Evolutionary conservation across 2,113 vertebrate species (phyloP), one percentile per base, ranked within the genome.

Genomic region (Ailurus styani): DNA sequence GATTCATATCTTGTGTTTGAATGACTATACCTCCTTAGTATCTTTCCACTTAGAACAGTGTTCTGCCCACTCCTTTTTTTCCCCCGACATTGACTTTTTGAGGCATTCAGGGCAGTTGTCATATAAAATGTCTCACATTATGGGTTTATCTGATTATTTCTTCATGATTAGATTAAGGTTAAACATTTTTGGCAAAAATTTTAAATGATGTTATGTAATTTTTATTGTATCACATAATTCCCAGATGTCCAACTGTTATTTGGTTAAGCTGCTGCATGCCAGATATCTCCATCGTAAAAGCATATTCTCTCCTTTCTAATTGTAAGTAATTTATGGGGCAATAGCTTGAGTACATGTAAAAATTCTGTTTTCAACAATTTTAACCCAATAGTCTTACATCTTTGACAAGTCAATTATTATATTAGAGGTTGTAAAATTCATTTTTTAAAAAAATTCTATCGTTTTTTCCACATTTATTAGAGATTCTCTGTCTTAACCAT

Each of bases 161-260:
- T 34, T 87, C 37, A 75, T 78, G 45, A 90, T 93, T 73, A 81
- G 27, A 60, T 87, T 50, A 78, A 79, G 6, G 52, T 83, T 87
- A 75, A 95, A 60, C 25, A 82, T 64, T 95, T 85, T 70, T 81
- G 78, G 25, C 45, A 31, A 81, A 14, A 82, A 87, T 93, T 94
- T 17, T 85, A 93, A 27, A 25, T 86, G 84, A 68, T 70, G 25
- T 75, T 92, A 29, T 94, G 23, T 75, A 97, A 96, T 68, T 85
- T 95, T 92, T 86, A 57, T 92, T 94, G 45, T 27, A 55, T 89
- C 47, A 90, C 37, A 72, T 77, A 75, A 82, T 55, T 75, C 62
- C 57, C 85, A 87, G 57, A 87, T 93, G 66, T 93, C 37, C 57
- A 86, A 29, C 17, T 90, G 37, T 90, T 66, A 90, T 7, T 93